These are phyloP conservation scores for Cantharis flavilabris DNA, from an alignment of 2,888 invertebrate species.

Conservation along the genomic window DNA sequence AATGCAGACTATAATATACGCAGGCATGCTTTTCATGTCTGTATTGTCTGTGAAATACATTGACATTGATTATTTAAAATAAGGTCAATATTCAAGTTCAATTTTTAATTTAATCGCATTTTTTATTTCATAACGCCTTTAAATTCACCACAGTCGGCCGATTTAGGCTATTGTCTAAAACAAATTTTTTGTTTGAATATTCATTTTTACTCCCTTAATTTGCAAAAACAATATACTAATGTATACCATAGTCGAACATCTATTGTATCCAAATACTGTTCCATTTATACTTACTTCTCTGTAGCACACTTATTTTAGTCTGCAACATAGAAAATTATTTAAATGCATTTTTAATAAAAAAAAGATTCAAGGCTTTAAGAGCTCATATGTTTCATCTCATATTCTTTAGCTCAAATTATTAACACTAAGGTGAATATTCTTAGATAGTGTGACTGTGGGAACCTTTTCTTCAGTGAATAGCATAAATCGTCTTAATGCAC, in stretches of 20 bases:
- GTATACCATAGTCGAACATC: background rate
- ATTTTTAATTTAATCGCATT: background rate
- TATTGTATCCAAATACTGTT: background rate
- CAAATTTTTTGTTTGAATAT: background rate
- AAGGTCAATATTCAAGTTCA: conserved; percentile 3
- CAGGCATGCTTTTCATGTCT: background rate
- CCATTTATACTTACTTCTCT: background rate
- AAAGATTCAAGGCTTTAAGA: background rate
- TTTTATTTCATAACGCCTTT: background rate
- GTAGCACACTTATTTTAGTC: background rate
- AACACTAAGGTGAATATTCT: background rate
- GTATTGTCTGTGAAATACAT: background rate
- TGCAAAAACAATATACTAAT: background rate
- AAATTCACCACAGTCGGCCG: background rate
- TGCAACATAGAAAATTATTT: background rate
- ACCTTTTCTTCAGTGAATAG: background rate
- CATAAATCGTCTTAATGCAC: background rate
- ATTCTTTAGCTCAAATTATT: background rate
- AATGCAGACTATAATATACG: background rate
- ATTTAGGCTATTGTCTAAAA: background rate
- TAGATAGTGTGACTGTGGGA: background rate
- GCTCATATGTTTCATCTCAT: background rate
- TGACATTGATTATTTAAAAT: background rate
- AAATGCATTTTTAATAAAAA: background rate
- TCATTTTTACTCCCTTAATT: background rate